phyloP scores from a whole-genome alignment of 2,888 invertebrate species.

The Leptinotarsa haldemani region DNA sequence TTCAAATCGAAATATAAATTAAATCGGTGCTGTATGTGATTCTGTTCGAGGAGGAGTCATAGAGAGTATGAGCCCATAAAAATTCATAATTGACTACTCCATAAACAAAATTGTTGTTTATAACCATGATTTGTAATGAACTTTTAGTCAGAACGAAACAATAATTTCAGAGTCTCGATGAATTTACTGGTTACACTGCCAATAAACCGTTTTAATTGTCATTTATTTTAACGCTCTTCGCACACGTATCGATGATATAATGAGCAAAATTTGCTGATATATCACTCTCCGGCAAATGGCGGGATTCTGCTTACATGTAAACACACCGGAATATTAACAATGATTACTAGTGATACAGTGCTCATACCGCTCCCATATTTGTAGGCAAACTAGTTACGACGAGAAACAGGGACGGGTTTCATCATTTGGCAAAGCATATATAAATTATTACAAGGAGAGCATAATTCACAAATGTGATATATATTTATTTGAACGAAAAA shows the following conservation, averaged over 20 bases:
- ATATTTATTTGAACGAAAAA: too few relatives aligned
- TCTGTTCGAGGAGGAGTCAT: background rate
- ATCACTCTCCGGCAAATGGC: slow-evolving; percentile 24
- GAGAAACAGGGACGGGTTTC: slow-evolving; percentile 13
- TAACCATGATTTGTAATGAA: slow-evolving; percentile 33
- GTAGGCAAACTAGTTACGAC: slow-evolving; percentile 27
- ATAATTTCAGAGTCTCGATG: slow-evolving; percentile 33
- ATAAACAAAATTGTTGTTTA: slow-evolving; percentile 27
- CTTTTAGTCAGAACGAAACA: slow-evolving; percentile 29
- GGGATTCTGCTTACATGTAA: slow-evolving; percentile 35
- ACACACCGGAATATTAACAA: slow-evolving; percentile 33
- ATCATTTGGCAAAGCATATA: slow-evolving; percentile 2
- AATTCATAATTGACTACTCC: background rate
- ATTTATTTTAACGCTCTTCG: slow-evolving; percentile 47
- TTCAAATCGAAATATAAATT: background rate
- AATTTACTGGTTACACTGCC: slow-evolving; percentile 43
- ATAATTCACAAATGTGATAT: background rate
- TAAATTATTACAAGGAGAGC: background rate
- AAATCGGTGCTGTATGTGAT: background rate
- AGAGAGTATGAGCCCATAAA: background rate
- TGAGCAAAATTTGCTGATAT: slow-evolving; percentile 44
- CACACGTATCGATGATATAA: slow-evolving; percentile 45
- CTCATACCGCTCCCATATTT: slow-evolving; percentile 18
- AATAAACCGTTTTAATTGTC: slow-evolving; percentile 48
- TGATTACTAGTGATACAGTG: slow-evolving; percentile 24